Percentiles rank a stretch among this genome's conserved stretches.
Conservation (phyloP, 2,113 vertebrate species). For the Etheostoma spectabile region DNA sequence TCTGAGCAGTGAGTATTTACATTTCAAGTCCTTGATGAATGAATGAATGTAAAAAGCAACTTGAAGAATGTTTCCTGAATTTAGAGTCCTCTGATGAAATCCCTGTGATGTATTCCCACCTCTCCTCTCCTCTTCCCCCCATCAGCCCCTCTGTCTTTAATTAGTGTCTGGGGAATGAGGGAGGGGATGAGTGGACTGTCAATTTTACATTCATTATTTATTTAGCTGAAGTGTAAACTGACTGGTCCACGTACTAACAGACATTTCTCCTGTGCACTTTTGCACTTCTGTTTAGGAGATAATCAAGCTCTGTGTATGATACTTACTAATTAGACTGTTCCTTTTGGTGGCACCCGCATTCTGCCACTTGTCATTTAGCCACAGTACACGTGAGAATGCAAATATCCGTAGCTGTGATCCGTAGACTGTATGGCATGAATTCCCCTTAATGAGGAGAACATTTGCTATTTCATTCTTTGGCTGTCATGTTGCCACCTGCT, state of each 20-base stretch:
- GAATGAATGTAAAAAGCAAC: constrained; percentile 69
- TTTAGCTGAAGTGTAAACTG: constrained; percentile 82
- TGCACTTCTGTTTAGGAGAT: constrained; percentile 79
- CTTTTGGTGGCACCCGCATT: constrained; percentile 60
- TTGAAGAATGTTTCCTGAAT: constrained; percentile 73
- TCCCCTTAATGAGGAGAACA: constrained; percentile 75
- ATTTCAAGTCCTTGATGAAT: constrained; percentile 70
- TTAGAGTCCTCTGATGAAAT: constrained; percentile 71
- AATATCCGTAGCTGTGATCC: constrained; percentile 62
- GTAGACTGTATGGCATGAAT: constrained; percentile 66
- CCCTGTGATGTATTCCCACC: constrained; percentile 74
- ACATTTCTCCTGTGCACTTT: constrained; percentile 76
- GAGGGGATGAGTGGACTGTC: constrained; percentile 83
- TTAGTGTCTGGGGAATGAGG: constrained; percentile 84
- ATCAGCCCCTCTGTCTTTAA: constrained; percentile 81
- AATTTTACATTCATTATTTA: constrained; percentile 84
- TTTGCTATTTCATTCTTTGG: constrained; percentile 70
- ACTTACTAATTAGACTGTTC: constrained; percentile 81
- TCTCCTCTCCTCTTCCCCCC: constrained; percentile 41
- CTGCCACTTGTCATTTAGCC: constrained; percentile 81
- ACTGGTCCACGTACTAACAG: constrained; percentile 75
- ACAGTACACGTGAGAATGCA: constrained; percentile 71
- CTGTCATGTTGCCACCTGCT: constrained; percentile 69
- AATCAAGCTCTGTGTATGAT: constrained; percentile 79
- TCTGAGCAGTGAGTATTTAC: constrained; percentile 43